These are phyloP conservation scores for Agonopterix heracliana DNA, from an alignment of 2,888 invertebrate genomes.

Conservation along the genomic window DNA sequence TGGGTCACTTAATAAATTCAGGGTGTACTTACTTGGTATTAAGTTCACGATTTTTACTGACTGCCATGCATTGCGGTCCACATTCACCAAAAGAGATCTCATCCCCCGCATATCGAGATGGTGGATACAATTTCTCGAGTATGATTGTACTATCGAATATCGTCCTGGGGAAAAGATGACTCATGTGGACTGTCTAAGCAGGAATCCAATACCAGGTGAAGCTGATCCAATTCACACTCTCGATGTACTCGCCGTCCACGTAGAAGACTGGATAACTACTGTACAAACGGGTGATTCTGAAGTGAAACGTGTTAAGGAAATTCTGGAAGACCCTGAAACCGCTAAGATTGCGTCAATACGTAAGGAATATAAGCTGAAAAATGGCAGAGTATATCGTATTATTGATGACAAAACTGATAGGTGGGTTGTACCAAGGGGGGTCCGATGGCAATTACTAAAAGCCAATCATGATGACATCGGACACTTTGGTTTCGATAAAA, in stretches of 20 bases:
- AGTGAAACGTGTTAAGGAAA: slow-evolving; percentile 9
- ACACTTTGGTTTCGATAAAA: slow-evolving; percentile 22
- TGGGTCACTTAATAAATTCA: slow-evolving; percentile 26
- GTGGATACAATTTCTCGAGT: slow-evolving; percentile 31
- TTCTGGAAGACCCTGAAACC: slow-evolving; percentile 9
- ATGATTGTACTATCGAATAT: slow-evolving; percentile 23
- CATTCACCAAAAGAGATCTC: slow-evolving; percentile 24
- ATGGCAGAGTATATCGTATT: slow-evolving; percentile 13
- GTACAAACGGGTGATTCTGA: slow-evolving; percentile 13
- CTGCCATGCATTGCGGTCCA: slow-evolving; percentile 28
- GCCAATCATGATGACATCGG: slow-evolving; percentile 24
- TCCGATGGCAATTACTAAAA: slow-evolving; percentile 22
- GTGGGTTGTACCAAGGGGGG: slow-evolving; percentile 23
- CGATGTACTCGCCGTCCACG: slow-evolving; percentile 3
- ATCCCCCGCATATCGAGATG: slow-evolving; percentile 33
- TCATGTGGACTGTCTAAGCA: slow-evolving; percentile 30
- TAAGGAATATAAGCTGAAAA: too few species aligned
- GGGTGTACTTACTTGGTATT: slow-evolving; percentile 29
- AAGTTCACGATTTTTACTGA: slow-evolving; percentile 30
- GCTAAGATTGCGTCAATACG: slow-evolving; percentile 5
- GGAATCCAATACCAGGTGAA: slow-evolving; percentile 13
- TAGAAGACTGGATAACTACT: slow-evolving; percentile 15
- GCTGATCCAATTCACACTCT: slow-evolving; percentile 1
- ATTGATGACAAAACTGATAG: slow-evolving; percentile 6
- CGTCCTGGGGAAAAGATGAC: slow-evolving; percentile 23